These are phyloP conservation scores for Grallaria varia DNA, from an alignment of 2,113 vertebrate species.

Conservation along the genomic window DNA sequence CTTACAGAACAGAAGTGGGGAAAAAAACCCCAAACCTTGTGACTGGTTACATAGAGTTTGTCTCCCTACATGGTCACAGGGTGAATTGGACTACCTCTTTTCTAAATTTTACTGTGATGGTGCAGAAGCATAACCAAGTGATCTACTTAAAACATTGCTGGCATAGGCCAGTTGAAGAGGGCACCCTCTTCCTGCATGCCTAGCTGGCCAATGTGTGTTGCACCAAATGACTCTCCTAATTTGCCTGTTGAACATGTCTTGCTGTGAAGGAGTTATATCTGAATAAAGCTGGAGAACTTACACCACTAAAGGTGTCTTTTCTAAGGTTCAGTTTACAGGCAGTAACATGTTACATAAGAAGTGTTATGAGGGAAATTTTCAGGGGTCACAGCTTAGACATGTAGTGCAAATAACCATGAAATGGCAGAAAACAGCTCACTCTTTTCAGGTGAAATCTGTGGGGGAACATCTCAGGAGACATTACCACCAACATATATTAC, in stretches of 20 bases:
- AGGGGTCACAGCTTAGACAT: not conserved
- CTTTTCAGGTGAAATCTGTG: not conserved
- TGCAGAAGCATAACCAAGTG: not conserved
- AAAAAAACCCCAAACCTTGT: rapidly evolving
- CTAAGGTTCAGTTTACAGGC: not conserved
- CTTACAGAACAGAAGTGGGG: not conserved
- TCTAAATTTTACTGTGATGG: not conserved
- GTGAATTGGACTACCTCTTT: not conserved
- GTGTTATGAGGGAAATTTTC: not conserved
- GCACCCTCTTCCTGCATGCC: rapidly evolving
- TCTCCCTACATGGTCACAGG: not conserved
- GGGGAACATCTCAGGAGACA: not conserved
- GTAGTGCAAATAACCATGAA: not conserved
- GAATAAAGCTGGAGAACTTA: not conserved
- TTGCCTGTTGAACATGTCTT: not conserved
- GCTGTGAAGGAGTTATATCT: not conserved
- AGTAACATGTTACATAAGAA: not conserved
- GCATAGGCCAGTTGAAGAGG: rapidly evolving
- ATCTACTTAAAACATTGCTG: not conserved
- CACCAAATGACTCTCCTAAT: not conserved
- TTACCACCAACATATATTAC: not conserved
- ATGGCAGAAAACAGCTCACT: not conserved
- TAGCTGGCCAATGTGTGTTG: no score
- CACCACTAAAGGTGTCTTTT: not conserved
- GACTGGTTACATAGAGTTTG: not conserved